These are phyloP conservation scores for Drosophila chauvacae DNA, from an alignment of 1,140 invertebrate species.

Conservation along the genomic window DNA sequence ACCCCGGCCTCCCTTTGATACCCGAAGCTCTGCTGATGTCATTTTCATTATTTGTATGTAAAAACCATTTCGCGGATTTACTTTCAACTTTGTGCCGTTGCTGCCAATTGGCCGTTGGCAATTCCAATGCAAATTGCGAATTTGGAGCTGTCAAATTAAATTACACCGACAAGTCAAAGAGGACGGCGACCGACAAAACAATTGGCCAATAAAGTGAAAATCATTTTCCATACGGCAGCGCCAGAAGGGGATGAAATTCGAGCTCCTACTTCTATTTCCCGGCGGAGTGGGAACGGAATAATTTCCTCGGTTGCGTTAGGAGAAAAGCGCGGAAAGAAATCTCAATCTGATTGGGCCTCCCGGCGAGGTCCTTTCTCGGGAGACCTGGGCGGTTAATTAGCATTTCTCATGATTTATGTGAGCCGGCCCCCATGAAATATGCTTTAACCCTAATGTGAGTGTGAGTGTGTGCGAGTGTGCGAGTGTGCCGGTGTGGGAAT, in stretches of 20 bases:
- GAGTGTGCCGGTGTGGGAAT: constrained; percentile 1
- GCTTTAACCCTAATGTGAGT: constrained; percentile 24
- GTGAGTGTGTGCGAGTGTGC: neutral
- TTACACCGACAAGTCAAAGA: constrained; percentile 49
- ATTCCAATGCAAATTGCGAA: constrained; percentile 47
- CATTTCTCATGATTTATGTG: constrained; percentile 75
- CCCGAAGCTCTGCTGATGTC: constrained; percentile 32
- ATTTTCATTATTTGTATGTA: constrained; percentile 72
- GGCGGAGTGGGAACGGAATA: neutral
- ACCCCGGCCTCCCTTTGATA: neutral
- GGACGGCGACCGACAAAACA: constrained; percentile 32
- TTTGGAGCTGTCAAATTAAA: constrained; percentile 58
- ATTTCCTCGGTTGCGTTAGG: constrained; percentile 1
- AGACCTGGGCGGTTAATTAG: constrained; percentile 64
- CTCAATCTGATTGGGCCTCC: constrained; percentile 23
- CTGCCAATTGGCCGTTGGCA: constrained; percentile 32
- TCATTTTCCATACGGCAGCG: constrained; percentile 29
- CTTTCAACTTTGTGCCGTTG: constrained; percentile 40
- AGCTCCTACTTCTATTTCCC: constrained; percentile 6
- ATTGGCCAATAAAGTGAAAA: constrained; percentile 37
- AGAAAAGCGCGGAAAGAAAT: constrained; percentile 20
- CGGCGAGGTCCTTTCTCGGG: constrained; percentile 10
- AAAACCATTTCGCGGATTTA: constrained; percentile 67
- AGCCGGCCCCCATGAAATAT: constrained; percentile 58
- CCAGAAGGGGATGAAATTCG: neutral